phyloP scores from a whole-genome alignment of 1,140 invertebrate species.

The Elysia chlorotica region DNA sequence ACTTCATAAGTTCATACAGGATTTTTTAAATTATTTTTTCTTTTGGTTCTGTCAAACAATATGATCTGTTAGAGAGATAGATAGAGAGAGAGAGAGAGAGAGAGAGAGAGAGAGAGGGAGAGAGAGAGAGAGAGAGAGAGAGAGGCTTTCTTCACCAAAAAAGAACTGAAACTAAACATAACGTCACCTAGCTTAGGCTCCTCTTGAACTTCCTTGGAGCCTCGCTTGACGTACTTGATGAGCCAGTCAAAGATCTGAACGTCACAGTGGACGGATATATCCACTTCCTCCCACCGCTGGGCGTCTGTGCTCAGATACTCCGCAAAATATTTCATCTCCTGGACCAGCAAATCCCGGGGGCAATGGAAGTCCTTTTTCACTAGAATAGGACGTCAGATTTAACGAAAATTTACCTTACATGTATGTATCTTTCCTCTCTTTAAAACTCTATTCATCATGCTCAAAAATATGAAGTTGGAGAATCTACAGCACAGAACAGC shows the following conservation, averaged over 20 bases:
- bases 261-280: slow-evolving; percentile 95
- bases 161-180: not conserved
- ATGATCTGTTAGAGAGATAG: not conserved
- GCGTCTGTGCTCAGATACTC: slow-evolving; percentile 66
- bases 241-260: slow-evolving; percentile 93
- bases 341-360: slow-evolving; percentile 79
- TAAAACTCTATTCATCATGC: too few species aligned
- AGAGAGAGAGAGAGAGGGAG: not conserved
- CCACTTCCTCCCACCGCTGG: slow-evolving; percentile 78
- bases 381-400: slow-evolving; percentile 24
- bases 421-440: too few species aligned
- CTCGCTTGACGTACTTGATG: slow-evolving; percentile 83
- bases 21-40: too few species aligned
- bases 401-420: too few species aligned
- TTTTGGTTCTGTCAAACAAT: too few species aligned
- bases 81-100: not conserved
- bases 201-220: slow-evolving; percentile 46
- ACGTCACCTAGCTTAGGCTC: slow-evolving; percentile 71
- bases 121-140: not conserved
- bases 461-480: too few species aligned
- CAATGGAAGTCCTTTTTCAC: slow-evolving; percentile 87
- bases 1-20: too few species aligned
- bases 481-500: too few species aligned
- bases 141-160: not conserved
- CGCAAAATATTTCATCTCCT: slow-evolving; percentile 94